Evolutionary conservation across 2,888 invertebrate genomes (phyloP).

Genomic region (Cactoblastis cactorum): DNA sequence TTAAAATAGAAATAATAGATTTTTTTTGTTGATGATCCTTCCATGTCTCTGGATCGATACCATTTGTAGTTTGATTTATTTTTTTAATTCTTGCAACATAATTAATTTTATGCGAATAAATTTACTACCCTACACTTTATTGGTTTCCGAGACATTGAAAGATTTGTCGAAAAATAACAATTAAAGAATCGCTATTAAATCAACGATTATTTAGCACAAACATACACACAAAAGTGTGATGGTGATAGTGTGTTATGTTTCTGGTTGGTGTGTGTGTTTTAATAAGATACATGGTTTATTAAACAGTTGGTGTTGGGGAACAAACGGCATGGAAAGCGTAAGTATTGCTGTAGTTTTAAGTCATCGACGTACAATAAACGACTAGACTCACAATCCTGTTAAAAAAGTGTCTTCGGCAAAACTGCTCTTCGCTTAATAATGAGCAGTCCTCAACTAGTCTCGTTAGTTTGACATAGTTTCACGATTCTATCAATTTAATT

Average conservation of each 20-base stretch:
- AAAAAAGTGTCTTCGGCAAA: too few species aligned
- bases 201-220: constrained; percentile 59
- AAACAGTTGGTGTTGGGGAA: constrained; percentile 73
- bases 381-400: too few species aligned
- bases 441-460: too few species aligned
- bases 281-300: constrained; percentile 43
- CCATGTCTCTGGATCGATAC: too few species aligned
- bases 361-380: too few species aligned
- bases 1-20: too few species aligned
- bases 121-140: neutral
- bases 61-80: neutral
- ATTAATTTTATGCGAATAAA: constrained; percentile 4
- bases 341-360: constrained; percentile 61
- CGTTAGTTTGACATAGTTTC: too few species aligned
- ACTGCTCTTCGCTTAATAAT: too few species aligned
- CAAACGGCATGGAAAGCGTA: constrained; percentile 61
- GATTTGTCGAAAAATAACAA: neutral
- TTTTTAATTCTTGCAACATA: constrained; percentile 14
- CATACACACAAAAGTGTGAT: constrained; percentile 30
- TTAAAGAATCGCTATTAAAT: too few species aligned
- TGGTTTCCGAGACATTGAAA: too few species aligned
- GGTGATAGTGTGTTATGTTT: constrained; percentile 54
- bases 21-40: too few species aligned
- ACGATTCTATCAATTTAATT: too few species aligned
- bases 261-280: constrained; percentile 53